Evolutionary conservation across 2,888 invertebrate species (phyloP).

Genomic region (Epinotia ramella): DNA sequence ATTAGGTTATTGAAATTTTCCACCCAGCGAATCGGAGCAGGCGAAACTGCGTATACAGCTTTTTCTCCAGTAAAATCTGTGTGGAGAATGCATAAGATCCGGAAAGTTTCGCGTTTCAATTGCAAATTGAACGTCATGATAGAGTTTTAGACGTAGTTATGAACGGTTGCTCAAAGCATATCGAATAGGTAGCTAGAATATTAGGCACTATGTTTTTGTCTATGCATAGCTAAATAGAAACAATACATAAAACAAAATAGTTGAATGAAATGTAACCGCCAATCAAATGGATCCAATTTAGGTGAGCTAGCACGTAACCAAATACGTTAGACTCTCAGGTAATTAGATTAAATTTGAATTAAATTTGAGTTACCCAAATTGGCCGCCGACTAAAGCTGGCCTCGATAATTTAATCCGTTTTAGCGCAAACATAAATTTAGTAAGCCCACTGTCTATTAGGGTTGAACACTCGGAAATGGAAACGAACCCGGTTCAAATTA

Average conservation of each 20-base stretch:
- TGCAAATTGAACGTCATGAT: slow-evolving; percentile 42
- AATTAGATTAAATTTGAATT: not conserved
- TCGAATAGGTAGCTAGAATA: not conserved
- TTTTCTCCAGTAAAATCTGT: slow-evolving; percentile 39
- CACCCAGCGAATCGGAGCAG: slow-evolving; percentile 61
- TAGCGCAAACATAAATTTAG: not conserved
- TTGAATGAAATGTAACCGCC: not conserved
- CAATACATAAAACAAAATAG: not conserved
- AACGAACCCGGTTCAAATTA: not conserved
- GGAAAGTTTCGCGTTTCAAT: slow-evolving; percentile 40
- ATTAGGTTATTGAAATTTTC: slow-evolving; percentile 73
- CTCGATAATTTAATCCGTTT: not conserved
- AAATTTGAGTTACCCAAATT: slow-evolving; percentile 1
- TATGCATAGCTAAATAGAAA: not conserved
- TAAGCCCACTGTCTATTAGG: not conserved
- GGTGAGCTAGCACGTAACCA: not conserved
- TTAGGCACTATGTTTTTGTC: not conserved
- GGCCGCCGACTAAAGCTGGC: not conserved
- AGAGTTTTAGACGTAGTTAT: slow-evolving; percentile 30
- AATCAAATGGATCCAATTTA: not conserved
- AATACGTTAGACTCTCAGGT: not conserved
- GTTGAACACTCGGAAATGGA: not conserved
- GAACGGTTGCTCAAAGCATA: slow-evolving; percentile 9
- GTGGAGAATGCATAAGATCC: slow-evolving; percentile 40
- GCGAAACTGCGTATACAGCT: slow-evolving; percentile 48